phyloP scores from a whole-genome alignment of 1,140 invertebrate genomes.

The Drepana arcuata region DNA sequence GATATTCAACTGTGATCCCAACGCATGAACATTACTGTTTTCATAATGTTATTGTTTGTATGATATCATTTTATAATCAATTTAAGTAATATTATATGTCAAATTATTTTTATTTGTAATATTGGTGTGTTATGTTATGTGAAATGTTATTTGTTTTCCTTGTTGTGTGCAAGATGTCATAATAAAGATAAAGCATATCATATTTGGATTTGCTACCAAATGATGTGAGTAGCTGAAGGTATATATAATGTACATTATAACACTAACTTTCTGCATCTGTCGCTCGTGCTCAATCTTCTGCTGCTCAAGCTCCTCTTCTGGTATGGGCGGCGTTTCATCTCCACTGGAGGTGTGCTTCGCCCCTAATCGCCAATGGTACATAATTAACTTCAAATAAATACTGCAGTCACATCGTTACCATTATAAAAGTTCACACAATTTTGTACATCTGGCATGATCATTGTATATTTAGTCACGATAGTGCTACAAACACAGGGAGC shows the following conservation, averaged over 20 bases:
- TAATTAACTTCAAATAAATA: neutral
- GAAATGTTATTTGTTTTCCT: no score
- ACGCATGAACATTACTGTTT: no score
- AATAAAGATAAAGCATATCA: no score
- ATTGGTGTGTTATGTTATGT: no score
- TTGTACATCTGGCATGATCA: neutral
- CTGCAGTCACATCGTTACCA: neutral
- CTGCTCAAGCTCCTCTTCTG: conserved; percentile 55
- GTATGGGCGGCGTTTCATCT: conserved; percentile 59
- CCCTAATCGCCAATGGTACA: conserved; percentile 20
- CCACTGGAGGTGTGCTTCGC: conserved; percentile 51
- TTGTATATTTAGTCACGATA: neutral
- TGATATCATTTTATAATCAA: no score
- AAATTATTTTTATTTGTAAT: no score
- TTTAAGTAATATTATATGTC: no score
- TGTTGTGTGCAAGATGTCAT: no score
- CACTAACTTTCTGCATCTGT: conserved; percentile 48
- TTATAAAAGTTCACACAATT: neutral
- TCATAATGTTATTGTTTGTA: no score
- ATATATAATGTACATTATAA: neutral
- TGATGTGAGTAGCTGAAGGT: no score
- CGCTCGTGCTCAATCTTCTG: conserved; percentile 60
- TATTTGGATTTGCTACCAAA: no score
- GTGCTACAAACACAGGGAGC: neutral
- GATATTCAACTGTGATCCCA: neutral